These are phyloP conservation scores for Thumatha senex DNA, from an alignment of 2,888 invertebrate species.

Conservation along the genomic window DNA sequence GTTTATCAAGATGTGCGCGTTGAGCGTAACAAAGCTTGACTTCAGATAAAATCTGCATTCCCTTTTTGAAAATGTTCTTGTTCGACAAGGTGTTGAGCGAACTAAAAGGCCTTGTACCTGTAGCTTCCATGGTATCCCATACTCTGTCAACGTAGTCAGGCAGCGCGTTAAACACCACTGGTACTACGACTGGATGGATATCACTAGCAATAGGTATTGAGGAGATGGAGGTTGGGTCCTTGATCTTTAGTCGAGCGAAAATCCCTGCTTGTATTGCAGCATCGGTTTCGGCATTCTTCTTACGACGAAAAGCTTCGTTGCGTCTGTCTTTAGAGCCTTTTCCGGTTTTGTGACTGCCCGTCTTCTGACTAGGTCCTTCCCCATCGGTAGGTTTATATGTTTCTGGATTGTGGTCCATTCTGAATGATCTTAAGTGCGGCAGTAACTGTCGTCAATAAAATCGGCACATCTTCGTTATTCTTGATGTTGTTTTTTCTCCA, in stretches of 20 bases:
- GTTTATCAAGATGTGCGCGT: neutral
- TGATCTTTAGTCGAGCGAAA: neutral
- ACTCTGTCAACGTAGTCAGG: neutral
- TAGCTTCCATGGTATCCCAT: neutral
- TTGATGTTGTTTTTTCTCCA: too few species aligned
- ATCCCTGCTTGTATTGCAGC: neutral
- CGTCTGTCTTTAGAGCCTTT: neutral
- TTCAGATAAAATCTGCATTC: neutral
- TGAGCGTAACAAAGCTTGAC: neutral
- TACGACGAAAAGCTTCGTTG: neutral
- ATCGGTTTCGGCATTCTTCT: neutral
- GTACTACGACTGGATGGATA: neutral
- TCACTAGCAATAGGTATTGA: neutral
- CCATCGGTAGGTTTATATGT: too few species aligned
- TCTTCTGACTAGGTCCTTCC: too few species aligned
- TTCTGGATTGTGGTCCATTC: too few species aligned
- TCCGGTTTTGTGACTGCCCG: neutral
- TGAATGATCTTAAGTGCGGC: too few species aligned
- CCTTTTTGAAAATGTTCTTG: neutral
- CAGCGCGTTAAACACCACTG: neutral
- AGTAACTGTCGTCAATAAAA: too few species aligned
- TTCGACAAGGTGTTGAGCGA: neutral
- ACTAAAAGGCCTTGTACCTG: neutral
- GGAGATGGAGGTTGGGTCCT: neutral
- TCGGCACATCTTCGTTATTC: too few species aligned